Evolutionary conservation across 2,113 vertebrate species (phyloP), one percentile per base, ranked within the genome.

Genomic region (Lophius piscatorius): DNA sequence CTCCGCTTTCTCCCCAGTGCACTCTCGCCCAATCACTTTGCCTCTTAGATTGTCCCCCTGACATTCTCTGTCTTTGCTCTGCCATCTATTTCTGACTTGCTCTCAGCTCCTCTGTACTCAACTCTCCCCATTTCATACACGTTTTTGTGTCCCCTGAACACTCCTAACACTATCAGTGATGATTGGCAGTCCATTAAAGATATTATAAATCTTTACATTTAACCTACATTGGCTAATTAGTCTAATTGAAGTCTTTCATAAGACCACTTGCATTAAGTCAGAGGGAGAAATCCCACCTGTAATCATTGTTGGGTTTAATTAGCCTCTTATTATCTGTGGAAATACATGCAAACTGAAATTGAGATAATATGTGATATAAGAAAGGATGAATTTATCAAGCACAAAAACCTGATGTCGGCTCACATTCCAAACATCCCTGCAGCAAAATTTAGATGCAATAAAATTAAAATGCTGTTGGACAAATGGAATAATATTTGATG

Each of bases 101-200:
- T 68, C 16, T 39, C 18, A 2, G 63, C 62, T 40, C 11, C 14
- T 56, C 45, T 22, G 36, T 33, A 59, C 48, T 21, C 49, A 67
- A 18, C 49, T 70, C 29, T 54, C 60, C 52, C 28, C 48, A 9
- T 62, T 31, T 45, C 48, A 20, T 68, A 55, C 56, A 18, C n/a
- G n/a, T n/a, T n/a, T 70, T 54, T 73, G 47, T 35, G 24, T 22
- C 49, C 66, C 62, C 31, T 3, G 46, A 40, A 1, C 46, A 13
- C 55, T 51, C 41, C 48, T 24, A 8, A 64, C 64, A 20, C 66
- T 45, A 41, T 56, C 42, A 9, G 55, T 1, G 47, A 34, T 79
- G 79, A 86, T 62, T 52, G 81, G 61, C 74, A 36, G 46, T 3
- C 20, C 81, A 50, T 73, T 74, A 78, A 78, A 67, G 57, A 38